Conservation (phyloP, 2,113 vertebrate genomes). For the Heteronetta atricapilla region DNA sequence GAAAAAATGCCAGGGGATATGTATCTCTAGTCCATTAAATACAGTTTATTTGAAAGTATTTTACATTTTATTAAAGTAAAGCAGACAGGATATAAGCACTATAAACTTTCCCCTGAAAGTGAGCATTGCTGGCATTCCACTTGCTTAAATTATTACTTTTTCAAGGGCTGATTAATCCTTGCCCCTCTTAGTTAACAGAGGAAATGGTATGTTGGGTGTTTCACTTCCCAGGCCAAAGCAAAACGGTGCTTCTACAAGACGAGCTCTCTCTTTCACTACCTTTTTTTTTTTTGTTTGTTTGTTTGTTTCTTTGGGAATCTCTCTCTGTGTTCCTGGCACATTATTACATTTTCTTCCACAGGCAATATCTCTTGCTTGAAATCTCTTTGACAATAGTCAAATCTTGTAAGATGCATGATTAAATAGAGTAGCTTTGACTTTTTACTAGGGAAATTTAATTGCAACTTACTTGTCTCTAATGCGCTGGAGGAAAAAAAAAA, state of each 20-base stretch:
- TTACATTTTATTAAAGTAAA: slow-evolving; percentile 77
- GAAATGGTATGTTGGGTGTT: slow-evolving; percentile 27
- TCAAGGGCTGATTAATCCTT: slow-evolving; percentile 57
- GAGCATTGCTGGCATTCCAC: slow-evolving; percentile 72
- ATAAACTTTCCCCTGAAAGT: slow-evolving; percentile 75
- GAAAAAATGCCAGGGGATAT: slow-evolving; percentile 52
- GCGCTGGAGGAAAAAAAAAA: neutral
- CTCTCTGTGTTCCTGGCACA: neutral
- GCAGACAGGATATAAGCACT: slow-evolving; percentile 76
- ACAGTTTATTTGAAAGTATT: slow-evolving; percentile 79
- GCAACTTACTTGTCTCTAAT: neutral
- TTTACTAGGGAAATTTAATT: slow-evolving; percentile 35
- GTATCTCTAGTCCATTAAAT: slow-evolving; percentile 68
- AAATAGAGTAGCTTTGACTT: neutral
- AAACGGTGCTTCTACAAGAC: neutral
- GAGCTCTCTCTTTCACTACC: neutral
- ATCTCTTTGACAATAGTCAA: slow-evolving; percentile 1
- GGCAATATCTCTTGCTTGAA: neutral
- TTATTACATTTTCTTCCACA: neutral
- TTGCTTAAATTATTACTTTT: slow-evolving; percentile 68
- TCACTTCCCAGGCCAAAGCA: slow-evolving; percentile 49
- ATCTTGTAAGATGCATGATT: neutral
- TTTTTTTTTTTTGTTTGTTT: neutral
- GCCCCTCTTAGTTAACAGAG: slow-evolving; percentile 55
- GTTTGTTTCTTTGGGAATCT: neutral